Percentiles rank a stretch among this genome's conserved stretches.
These are phyloP conservation scores for Rhynchomys soricoides DNA, from an alignment of 2,113 vertebrate species.

Conservation along the genomic window DNA sequence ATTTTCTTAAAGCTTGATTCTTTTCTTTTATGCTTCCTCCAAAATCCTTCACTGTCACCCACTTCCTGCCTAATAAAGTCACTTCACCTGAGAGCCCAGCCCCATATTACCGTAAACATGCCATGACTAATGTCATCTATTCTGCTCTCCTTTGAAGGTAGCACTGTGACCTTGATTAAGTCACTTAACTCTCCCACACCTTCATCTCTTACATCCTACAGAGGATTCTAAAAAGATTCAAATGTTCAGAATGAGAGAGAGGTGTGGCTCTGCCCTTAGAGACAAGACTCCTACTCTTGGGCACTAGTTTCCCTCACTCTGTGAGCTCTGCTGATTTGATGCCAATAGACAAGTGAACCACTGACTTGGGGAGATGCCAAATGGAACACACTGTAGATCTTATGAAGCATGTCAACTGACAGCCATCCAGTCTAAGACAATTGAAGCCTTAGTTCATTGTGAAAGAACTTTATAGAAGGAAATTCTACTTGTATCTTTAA, in stretches of 20 bases:
- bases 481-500: conserved; percentile 3
- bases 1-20: background rate
- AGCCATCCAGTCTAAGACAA: conserved; percentile 11
- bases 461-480: conserved; percentile 18
- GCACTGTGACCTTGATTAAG: background rate
- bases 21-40: background rate
- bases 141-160: background rate
- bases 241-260: background rate
- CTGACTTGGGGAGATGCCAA: background rate
- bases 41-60: background rate
- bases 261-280: background rate
- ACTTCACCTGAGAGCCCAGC: background rate
- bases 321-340: background rate
- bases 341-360: background rate
- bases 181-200: background rate
- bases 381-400: background rate
- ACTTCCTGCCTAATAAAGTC: background rate
- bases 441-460: background rate
- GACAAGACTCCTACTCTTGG: background rate
- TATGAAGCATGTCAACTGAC: background rate
- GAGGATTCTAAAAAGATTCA: background rate
- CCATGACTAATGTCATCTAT: background rate
- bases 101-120: accelerated
- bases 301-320: background rate
- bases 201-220: background rate